Conservation (phyloP, 2,113 vertebrate genomes). For the Willisornis vidua region DNA sequence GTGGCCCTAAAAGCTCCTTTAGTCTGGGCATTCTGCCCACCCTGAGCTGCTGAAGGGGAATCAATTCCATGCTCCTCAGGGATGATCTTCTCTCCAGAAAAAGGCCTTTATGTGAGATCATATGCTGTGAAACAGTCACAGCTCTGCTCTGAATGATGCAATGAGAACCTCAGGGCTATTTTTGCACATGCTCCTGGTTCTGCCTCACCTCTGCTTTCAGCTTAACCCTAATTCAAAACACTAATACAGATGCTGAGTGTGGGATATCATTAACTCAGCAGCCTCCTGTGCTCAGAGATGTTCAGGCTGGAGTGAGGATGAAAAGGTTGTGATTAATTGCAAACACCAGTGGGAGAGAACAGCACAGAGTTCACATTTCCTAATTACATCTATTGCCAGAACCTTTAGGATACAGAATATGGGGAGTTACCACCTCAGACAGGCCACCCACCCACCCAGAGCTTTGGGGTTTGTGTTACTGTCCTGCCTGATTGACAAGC, state of each 20-base stretch:
- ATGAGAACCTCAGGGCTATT: neutral
- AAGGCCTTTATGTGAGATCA: neutral
- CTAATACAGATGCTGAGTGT: neutral
- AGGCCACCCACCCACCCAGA: neutral
- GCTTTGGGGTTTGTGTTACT: neutral
- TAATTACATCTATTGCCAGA: neutral
- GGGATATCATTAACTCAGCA: neutral
- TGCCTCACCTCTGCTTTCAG: neutral
- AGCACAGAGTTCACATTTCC: neutral
- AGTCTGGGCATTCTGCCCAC: neutral
- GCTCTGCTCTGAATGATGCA: neutral
- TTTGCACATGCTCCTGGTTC: neutral
- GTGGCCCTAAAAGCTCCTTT: conserved; percentile 6
- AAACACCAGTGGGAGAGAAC: neutral
- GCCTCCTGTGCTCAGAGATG: neutral
- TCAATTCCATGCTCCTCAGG: neutral
- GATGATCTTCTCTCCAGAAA: neutral
- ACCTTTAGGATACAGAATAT: neutral
- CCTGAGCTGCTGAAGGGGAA: neutral
- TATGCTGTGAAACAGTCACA: neutral
- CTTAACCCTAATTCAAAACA: neutral
- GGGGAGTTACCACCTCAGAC: neutral
- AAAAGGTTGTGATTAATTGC: neutral
- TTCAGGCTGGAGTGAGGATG: neutral
- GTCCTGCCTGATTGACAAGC: neutral